Percentiles rank a stretch among this genome's conserved stretches.
These are phyloP conservation scores for Pemphredon lugubris DNA, from an alignment of 2,888 invertebrate genomes.

Conservation along the genomic window DNA sequence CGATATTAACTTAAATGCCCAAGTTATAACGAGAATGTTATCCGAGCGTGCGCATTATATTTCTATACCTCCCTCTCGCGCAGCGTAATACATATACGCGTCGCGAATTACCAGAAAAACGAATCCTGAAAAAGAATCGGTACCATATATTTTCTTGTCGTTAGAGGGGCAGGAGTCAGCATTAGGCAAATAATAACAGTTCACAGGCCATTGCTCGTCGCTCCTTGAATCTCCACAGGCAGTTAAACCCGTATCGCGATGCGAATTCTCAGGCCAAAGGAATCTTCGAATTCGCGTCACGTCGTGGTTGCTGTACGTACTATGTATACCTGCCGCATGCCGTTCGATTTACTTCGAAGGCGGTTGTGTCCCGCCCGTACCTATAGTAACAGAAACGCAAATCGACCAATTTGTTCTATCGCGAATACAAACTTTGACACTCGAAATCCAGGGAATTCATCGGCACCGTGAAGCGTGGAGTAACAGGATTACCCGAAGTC, in stretches of 20 bases:
- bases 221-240: slow-evolving; percentile 37
- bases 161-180: slow-evolving; percentile 3
- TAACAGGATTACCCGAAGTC: no score
- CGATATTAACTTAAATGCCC: no score
- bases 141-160: slow-evolving; percentile 17
- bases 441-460: slow-evolving; percentile 16
- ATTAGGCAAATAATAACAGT: slow-evolving; percentile 51
- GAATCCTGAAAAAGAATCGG: slow-evolving; percentile 1
- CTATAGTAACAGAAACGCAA: slow-evolving; percentile 34
- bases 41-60: no score
- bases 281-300: slow-evolving; percentile 67
- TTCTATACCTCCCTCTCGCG: no score
- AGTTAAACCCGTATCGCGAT: slow-evolving; percentile 44
- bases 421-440: background rate
- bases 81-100: no score
- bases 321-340: slow-evolving; percentile 57
- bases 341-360: slow-evolving; percentile 62
- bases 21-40: no score
- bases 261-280: slow-evolving; percentile 25
- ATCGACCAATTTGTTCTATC: slow-evolving; percentile 32
- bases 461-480: background rate
- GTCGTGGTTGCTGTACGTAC: slow-evolving; percentile 59
- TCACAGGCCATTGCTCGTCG: slow-evolving; percentile 37
- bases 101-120: no score
- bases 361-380: slow-evolving; percentile 37